A percentile compares a stretch with the other conserved stretches of the same genome.
These are phyloP conservation scores for Holcopasites calliopsidis DNA, from an alignment of 1,140 invertebrate genomes.

Conservation along the genomic window DNA sequence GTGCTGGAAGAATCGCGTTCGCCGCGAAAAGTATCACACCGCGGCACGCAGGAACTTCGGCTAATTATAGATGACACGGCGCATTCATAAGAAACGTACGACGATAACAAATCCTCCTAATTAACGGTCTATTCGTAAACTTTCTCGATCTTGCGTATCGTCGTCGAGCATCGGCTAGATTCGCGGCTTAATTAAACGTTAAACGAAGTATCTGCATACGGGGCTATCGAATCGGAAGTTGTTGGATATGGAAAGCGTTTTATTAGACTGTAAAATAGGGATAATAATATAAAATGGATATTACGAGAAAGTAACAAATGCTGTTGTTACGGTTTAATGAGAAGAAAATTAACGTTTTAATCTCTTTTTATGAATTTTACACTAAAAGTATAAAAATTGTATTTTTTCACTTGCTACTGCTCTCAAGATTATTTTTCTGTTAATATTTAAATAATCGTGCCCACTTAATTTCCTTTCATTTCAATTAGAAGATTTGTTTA, in stretches of 20 bases:
- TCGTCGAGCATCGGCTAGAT: neutral
- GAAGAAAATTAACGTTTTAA: no score
- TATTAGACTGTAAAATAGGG: no score
- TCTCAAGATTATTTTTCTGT: no score
- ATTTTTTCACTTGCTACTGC: no score
- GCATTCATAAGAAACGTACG: neutral
- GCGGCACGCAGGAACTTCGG: neutral
- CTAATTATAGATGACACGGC: constrained; percentile 1
- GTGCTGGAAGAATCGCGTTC: constrained; percentile 24
- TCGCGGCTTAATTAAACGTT: constrained; percentile 10
- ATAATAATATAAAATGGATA: no score
- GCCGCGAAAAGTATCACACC: neutral
- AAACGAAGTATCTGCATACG: neutral
- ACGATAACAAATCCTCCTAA: constrained; percentile 11
- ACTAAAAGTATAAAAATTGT: no score
- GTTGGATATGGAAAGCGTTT: neutral
- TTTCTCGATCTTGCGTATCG: constrained; percentile 4
- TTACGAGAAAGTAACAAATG: no score
- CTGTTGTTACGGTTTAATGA: no score
- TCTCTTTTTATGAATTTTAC: no score
- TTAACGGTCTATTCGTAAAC: constrained; percentile 4
- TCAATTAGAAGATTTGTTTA: no score
- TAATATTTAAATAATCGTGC: no score
- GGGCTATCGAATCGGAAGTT: neutral
- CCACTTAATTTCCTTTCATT: no score